Percentiles rank a stretch among this genome's conserved stretches.
Conservation (phyloP, 2,113 vertebrate genomes). For the Anhinga anhinga region DNA sequence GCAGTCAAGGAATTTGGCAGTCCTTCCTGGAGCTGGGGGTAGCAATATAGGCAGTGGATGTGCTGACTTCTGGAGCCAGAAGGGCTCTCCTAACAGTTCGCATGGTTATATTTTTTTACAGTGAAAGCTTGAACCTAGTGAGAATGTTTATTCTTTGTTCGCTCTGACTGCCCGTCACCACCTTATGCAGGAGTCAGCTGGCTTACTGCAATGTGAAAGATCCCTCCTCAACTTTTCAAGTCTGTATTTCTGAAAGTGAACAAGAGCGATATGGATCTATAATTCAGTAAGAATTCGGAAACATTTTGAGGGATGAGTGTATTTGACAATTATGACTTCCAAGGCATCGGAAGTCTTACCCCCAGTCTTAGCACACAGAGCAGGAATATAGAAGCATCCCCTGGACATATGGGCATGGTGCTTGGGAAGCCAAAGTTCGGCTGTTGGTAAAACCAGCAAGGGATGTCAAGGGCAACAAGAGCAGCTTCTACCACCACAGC, state of each 20-base stretch:
- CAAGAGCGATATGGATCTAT: background rate
- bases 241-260: background rate
- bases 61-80: background rate
- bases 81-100: background rate
- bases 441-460: background rate
- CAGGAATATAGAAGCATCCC: background rate
- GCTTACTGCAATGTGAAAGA: background rate
- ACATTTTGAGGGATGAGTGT: background rate
- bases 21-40: background rate
- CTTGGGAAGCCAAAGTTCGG: background rate
- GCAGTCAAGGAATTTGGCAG: background rate
- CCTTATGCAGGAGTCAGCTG: background rate
- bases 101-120: background rate
- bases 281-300: background rate
- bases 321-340: background rate
- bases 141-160: background rate
- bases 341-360: background rate
- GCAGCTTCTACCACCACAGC: background rate
- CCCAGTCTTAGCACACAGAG: background rate
- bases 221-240: background rate
- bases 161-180: background rate
- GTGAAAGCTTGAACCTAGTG: background rate
- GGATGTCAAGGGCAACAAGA: background rate
- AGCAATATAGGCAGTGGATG: background rate
- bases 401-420: background rate